Evolutionary conservation across 1,140 invertebrate species (phyloP).

Genomic region (Cotesia typhae): DNA sequence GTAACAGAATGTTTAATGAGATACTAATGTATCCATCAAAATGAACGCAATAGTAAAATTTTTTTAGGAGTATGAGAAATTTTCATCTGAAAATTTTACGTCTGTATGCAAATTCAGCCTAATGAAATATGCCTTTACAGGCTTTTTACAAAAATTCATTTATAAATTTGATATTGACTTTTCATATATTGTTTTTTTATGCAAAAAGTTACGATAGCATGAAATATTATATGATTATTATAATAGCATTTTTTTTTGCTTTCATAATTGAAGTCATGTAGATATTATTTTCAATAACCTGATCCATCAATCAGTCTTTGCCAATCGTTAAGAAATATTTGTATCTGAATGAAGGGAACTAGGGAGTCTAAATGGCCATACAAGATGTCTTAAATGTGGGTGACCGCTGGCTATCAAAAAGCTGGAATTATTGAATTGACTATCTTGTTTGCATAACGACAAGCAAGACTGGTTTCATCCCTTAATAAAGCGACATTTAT

Average conservation of each 20-base stretch:
- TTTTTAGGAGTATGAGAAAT: too few relatives aligned
- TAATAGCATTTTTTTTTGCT: constrained; percentile 42
- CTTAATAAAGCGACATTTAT: constrained; percentile 22
- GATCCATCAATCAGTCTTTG: constrained; percentile 63
- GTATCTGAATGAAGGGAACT: neutral
- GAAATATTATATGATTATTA: constrained; percentile 11
- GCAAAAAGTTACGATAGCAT: too few relatives aligned
- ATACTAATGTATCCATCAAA: too few relatives aligned
- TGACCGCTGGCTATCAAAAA: constrained; percentile 49
- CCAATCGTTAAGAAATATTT: constrained; percentile 33
- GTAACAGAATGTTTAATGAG: too few relatives aligned
- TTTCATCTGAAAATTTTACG: too few relatives aligned
- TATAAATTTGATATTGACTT: too few relatives aligned
- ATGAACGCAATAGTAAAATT: too few relatives aligned
- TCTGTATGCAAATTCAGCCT: too few relatives aligned
- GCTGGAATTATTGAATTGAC: constrained; percentile 60
- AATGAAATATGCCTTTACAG: too few relatives aligned
- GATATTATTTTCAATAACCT: constrained; percentile 65
- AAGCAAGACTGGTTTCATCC: constrained; percentile 31
- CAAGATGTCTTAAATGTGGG: constrained; percentile 60
- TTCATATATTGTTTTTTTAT: too few relatives aligned
- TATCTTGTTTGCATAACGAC: constrained; percentile 66
- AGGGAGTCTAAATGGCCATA: constrained; percentile 48
- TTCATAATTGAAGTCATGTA: constrained; percentile 47
- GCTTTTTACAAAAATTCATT: too few relatives aligned